These are phyloP conservation scores for Heliothis subflexa DNA, from an alignment of 1,140 invertebrate species.

Conservation along the genomic window DNA sequence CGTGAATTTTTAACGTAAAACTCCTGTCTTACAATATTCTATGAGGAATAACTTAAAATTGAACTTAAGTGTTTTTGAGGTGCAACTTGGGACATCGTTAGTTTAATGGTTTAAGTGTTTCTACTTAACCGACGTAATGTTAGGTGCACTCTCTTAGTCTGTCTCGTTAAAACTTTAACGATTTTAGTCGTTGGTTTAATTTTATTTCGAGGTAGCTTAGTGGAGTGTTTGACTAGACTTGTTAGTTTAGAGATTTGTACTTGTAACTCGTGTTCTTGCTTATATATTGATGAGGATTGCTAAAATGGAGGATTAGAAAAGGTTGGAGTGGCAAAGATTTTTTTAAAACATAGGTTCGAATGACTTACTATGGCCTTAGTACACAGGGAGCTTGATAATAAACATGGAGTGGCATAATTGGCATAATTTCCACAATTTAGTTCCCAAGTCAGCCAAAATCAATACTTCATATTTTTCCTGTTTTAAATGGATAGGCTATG, in stretches of 20 bases:
- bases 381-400: no score
- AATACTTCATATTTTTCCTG: no score
- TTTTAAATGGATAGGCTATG: no score
- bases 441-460: no score
- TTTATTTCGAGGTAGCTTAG: neutral
- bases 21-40: constrained; percentile 33
- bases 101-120: constrained; percentile 43
- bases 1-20: constrained; percentile 36
- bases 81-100: constrained; percentile 41
- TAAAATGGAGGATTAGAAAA: no score
- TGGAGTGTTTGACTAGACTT: neutral
- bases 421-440: no score
- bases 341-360: no score
- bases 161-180: constrained; percentile 10
- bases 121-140: constrained; percentile 22
- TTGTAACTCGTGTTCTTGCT: no score
- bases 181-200: constrained; percentile 11
- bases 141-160: constrained; percentile 26
- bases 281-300: no score
- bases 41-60: constrained; percentile 42
- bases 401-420: no score
- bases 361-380: no score
- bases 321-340: no score
- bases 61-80: constrained; percentile 43
- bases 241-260: neutral